Conservation (phyloP, 2,888 invertebrate species). For the Keiferia lycopersicella region DNA sequence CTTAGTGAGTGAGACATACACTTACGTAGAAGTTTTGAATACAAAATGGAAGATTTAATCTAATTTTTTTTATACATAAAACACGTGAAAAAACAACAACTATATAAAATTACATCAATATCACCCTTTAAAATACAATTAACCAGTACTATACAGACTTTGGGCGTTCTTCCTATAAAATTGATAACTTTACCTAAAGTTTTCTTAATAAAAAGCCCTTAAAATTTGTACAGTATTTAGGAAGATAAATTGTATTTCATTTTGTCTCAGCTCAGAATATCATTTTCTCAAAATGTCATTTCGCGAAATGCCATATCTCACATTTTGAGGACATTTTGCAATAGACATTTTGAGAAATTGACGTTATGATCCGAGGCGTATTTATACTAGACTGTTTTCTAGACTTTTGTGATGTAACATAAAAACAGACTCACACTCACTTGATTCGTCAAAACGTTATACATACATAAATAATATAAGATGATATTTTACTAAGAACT, state of each 20-base stretch:
- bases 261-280: background rate
- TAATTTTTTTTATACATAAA: background rate
- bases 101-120: conserved; percentile 1
- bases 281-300: too few relatives aligned
- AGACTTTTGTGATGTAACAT: conserved; percentile 1
- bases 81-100: background rate
- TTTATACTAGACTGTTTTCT: background rate
- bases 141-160: background rate
- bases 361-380: background rate
- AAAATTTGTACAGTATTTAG: conserved; percentile 8
- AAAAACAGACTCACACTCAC: background rate
- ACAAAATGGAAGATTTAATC: background rate
- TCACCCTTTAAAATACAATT: background rate
- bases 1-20: background rate
- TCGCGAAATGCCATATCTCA: too few relatives aligned
- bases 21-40: background rate
- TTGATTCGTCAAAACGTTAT: background rate
- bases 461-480: too few relatives aligned
- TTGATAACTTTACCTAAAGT: background rate
- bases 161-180: background rate
- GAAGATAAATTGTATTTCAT: conserved; percentile 5
- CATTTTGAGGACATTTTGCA: too few relatives aligned
- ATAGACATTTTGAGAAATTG: too few relatives aligned
- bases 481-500: too few relatives aligned
- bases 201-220: background rate